These are phyloP conservation scores for Prolemur simus DNA, from an alignment of 2,113 vertebrate species.

Conservation along the genomic window DNA sequence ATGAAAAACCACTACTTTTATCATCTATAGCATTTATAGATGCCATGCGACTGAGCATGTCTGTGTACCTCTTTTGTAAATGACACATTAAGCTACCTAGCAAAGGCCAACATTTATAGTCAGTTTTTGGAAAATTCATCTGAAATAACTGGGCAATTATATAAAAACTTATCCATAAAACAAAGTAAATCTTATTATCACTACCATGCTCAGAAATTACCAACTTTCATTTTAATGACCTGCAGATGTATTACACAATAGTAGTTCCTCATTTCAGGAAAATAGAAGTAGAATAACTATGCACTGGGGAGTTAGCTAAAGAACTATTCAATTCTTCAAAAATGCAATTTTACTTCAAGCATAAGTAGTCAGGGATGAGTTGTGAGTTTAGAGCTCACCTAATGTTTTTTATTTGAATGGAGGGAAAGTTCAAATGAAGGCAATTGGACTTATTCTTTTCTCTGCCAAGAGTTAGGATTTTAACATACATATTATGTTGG, in stretches of 20 bases:
- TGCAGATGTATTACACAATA: conserved; percentile 66
- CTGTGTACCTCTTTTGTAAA: conserved; percentile 39
- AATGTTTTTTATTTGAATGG: conserved; percentile 39
- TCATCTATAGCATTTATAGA: conserved; percentile 62
- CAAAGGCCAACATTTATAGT: conserved; percentile 57
- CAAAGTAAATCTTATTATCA: conserved; percentile 73
- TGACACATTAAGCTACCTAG: conserved; percentile 20
- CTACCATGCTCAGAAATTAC: conserved; percentile 68
- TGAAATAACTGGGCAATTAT: conserved; percentile 77
- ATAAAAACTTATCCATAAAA: conserved; percentile 64
- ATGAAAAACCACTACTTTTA: conserved; percentile 33
- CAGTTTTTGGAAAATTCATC: conserved; percentile 70
- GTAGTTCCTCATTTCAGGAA: conserved; percentile 67
- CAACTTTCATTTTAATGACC: conserved; percentile 76
- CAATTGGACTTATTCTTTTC: conserved; percentile 6
- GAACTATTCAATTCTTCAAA: conserved; percentile 38
- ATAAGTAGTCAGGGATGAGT: conserved; percentile 60
- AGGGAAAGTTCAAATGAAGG: neutral
- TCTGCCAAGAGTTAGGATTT: conserved; percentile 26
- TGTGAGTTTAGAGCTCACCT: conserved; percentile 61
- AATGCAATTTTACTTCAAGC: conserved; percentile 59
- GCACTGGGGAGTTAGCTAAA: conserved; percentile 44
- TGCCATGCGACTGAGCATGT: neutral
- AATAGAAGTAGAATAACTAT: conserved; percentile 66
- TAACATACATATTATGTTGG: conserved; percentile 29